phyloP scores from a whole-genome alignment of 2,113 vertebrate genomes.

The Melanerpes formicivorus region DNA sequence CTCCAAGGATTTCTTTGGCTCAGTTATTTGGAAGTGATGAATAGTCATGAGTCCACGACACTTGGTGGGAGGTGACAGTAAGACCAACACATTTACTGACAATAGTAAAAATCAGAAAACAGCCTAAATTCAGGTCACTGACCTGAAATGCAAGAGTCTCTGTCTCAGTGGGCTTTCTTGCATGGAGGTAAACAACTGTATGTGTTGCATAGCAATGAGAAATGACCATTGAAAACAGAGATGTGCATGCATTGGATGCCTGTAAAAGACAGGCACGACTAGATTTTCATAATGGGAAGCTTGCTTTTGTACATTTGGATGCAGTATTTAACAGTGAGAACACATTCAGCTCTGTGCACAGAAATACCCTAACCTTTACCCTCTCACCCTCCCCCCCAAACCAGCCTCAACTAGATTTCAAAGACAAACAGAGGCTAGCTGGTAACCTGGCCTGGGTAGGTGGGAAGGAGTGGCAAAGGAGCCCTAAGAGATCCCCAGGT shows the following conservation, averaged over 20 bases:
- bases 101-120: background rate
- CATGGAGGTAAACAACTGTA: background rate
- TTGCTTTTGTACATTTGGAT: background rate
- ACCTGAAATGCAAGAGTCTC: background rate
- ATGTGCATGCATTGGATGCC: background rate
- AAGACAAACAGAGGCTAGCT: background rate
- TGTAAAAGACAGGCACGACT: background rate
- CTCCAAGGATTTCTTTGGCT: background rate
- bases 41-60: background rate
- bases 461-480: background rate
- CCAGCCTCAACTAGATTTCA: background rate
- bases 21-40: background rate
- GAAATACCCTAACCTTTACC: background rate
- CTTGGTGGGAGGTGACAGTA: background rate
- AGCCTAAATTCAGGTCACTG: background rate
- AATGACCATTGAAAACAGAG: background rate
- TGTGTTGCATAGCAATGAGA: background rate
- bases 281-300: background rate
- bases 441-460: background rate
- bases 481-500: background rate
- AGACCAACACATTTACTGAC: background rate
- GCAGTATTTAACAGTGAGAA: background rate
- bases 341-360: background rate
- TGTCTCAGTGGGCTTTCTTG: background rate
- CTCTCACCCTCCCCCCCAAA: background rate